Base-by-base conservation (phyloP, 2,797 vertebrate genomes). In the Anas georgica region DNA sequence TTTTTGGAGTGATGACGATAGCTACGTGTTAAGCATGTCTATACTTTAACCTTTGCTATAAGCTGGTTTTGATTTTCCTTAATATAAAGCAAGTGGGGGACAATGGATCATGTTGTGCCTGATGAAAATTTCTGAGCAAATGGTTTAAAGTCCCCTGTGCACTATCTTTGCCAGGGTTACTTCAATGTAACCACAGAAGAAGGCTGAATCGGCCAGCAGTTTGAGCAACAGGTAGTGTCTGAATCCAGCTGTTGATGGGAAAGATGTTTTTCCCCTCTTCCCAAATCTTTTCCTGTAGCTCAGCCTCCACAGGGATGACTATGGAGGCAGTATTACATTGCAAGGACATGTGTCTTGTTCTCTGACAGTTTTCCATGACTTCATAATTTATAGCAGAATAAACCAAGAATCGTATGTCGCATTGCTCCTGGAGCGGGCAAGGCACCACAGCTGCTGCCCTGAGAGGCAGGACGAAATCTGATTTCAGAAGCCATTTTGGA, bases 61-160 rank as follows among this genome's bases (percentile, higher is more conserved):
- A 88, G 46, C 78, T 95, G 73, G 26, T 95, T 97, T 97, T 90
- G 84, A 96, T 95, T 97, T 90, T 73, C 58, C 31, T 70, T 67
- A 77, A 78, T 91, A 79, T 26, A 95, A 95, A 92, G 80, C 86
- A 93, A 41, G 52, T 54, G 86, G 78, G 87, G 80, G 66, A 91
- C 72, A 76, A 72, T 84, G 79, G 70, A 78, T 91, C 3, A 26
- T 75, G 86, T 69, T 80, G 35, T 86, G n/a, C 9, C 26, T 81
- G 79, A 79, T 90, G 59, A 29, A 18, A 56, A 70, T 70, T 56
- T 90, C 83, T 87, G 79, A 93, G 37, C 25, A 77, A 64, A 75
- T 28, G 25, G 4, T 16, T 74, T 35, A 15, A 39, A 5, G 29
- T 79, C 90, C 70, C 86, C 59, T n/a, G 88, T 88, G 93, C 18